Conservation (phyloP, 2,113 vertebrate genomes). For the Cepphus grylle region DNA sequence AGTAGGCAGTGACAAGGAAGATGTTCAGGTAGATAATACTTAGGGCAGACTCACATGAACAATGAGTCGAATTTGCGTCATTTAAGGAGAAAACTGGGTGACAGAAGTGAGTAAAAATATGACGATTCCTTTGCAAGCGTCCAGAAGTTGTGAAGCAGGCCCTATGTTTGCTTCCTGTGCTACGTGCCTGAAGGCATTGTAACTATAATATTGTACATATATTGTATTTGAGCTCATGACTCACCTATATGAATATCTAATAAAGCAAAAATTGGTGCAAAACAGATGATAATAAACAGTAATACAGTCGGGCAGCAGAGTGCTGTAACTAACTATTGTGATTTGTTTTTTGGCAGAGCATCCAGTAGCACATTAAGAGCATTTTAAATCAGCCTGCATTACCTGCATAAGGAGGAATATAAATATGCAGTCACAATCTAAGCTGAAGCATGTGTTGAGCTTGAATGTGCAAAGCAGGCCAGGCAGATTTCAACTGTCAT, state of each 20-base stretch:
- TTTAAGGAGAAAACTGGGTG: neutral
- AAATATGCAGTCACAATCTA: neutral
- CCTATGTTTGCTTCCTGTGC: neutral
- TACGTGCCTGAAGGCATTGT: neutral
- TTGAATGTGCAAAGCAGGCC: neutral
- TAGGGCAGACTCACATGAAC: neutral
- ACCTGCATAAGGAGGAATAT: neutral
- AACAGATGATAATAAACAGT: neutral
- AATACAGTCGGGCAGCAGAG: neutral
- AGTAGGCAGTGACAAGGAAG: neutral
- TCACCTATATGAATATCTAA: neutral
- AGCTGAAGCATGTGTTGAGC: neutral
- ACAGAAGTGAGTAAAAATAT: neutral
- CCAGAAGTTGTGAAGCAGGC: neutral
- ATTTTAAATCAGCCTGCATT: neutral
- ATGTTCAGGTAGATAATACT: neutral
- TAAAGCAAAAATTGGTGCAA: neutral
- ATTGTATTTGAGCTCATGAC: neutral
- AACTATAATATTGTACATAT: neutral
- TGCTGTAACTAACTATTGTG: neutral
- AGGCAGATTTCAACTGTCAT: neutral
- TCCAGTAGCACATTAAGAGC: neutral
- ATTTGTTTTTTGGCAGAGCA: neutral
- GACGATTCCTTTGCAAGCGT: neutral
- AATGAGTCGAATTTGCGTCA: neutral